Percentiles rank a stretch among this genome's conserved stretches.
phyloP scores from a whole-genome alignment of 2,888 invertebrate genomes.

The Oxyteleia sp. region DNA sequence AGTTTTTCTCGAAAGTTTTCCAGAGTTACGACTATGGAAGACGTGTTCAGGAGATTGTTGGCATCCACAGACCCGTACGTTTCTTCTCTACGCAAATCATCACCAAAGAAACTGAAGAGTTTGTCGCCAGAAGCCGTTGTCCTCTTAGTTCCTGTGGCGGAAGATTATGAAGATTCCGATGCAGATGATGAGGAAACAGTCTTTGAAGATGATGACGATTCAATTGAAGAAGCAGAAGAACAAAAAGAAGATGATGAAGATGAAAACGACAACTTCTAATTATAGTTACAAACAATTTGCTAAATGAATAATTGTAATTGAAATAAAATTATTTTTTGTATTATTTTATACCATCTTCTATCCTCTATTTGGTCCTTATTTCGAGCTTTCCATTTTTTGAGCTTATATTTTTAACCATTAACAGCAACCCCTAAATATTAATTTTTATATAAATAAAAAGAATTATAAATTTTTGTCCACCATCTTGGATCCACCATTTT shows the following conservation, averaged over 20 bases:
- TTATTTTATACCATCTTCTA: background rate
- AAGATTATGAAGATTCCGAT: constrained; percentile 4
- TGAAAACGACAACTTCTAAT: background rate
- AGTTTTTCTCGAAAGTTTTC: constrained; percentile 9
- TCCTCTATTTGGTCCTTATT: constrained; percentile 4
- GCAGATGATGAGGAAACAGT: background rate
- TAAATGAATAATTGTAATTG: no score
- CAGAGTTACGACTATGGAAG: constrained; percentile 27
- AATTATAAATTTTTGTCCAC: no score
- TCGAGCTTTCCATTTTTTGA: no score
- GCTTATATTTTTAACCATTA: background rate
- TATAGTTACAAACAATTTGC: background rate
- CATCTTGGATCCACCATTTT: no score
- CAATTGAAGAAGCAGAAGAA: constrained; percentile 1
- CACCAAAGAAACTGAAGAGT: constrained; percentile 19
- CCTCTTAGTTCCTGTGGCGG: background rate
- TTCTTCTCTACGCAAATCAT: constrained; percentile 15
- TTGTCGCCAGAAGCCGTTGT: constrained; percentile 18
- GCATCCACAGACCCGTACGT: no score
- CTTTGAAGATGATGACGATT: background rate
- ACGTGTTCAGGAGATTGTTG: constrained; percentile 20
- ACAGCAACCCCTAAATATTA: background rate
- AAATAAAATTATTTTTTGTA: background rate
- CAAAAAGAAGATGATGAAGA: background rate
- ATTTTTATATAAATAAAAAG: no score